A percentile compares a stretch with the other conserved stretches of the same genome.
Conservation (phyloP, 2,888 invertebrate genomes). For the Sphinx pinastri region DNA sequence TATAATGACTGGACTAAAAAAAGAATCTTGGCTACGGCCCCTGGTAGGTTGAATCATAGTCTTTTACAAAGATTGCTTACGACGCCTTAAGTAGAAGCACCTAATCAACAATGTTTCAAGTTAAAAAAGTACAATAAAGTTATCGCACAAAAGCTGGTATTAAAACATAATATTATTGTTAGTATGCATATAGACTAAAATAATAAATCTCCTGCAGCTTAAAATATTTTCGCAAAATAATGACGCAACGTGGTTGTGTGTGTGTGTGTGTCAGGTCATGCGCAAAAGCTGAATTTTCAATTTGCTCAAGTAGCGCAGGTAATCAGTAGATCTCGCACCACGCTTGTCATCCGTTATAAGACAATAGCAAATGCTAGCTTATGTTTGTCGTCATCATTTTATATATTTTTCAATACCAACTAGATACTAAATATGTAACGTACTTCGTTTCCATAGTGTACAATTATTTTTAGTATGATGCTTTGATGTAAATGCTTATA, state of each 20-base stretch:
- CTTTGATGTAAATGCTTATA: slow-evolving; percentile 13
- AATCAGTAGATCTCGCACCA: neutral
- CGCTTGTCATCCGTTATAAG: neutral
- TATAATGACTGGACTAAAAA: too few species aligned
- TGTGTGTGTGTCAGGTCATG: neutral
- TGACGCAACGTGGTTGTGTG: neutral
- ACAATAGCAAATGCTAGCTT: slow-evolving; percentile 3
- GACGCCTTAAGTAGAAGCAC: too few species aligned
- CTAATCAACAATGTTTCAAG: too few species aligned
- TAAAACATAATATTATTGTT: too few species aligned
- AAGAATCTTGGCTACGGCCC: too few species aligned
- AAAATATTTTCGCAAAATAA: too few species aligned
- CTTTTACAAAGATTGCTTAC: too few species aligned
- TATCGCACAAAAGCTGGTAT: too few species aligned
- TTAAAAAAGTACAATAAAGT: too few species aligned
- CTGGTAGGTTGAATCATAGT: too few species aligned
- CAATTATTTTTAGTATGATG: slow-evolving; percentile 6
- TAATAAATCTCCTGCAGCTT: too few species aligned
- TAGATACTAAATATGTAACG: neutral
- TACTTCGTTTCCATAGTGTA: neutral
- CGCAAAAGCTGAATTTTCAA: neutral
- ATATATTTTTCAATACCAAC: slow-evolving; percentile 4
- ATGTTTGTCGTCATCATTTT: neutral
- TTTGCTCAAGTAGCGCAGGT: neutral
- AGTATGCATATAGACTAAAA: too few species aligned